Base-by-base conservation (phyloP, 2,888 invertebrate species). In the Drosophila pullipes region DNA sequence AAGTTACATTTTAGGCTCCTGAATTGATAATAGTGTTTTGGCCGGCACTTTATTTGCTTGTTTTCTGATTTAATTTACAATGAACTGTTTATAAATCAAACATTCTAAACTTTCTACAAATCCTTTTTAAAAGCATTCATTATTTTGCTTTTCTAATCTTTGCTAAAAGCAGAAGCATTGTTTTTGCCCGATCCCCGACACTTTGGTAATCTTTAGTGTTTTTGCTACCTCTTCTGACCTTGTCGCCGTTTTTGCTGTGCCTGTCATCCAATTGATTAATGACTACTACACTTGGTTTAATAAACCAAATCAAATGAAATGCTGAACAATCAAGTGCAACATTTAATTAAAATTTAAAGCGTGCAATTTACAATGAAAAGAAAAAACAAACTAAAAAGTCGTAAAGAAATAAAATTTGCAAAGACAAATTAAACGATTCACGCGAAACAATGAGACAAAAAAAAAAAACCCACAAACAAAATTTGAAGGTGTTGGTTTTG, bases 271-370 rank as follows among this genome's bases (percentile, higher is more conserved):
- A 13, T 53, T 75, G 78, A 80, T 78, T 80, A 41, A 76, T 76
- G 52, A 22, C n/a, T 78, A 39, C 52, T 78, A 60, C 52, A 53
- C 31, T 47, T 37, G 47, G 41, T 50, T 33, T 57, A 68, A 50
- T 54, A 65, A 69, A 52, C 47, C 37, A 74, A 67, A 80, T 61
- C 65, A 66, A 75, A 75, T 67, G 4, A 35, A 35, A 13, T 31
- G 59, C 47, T n/a, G 49, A 35, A 61, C 76, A 78, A 73, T 68
- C 69, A 75, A 78, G 76, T 65, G 72, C 72, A 66, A 57, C 69
- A 65, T 65, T 76, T 72, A 78, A 76, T 80, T 69, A 54, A 65
- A 74, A 74, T 68, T 55, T 62, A 67, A 83, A 77, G 71, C 74
- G 77, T 60, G 52, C 39, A 50, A 68, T 66, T 82, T 53, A 67